These are phyloP conservation scores for Hystrix brachyura DNA, from an alignment of 2,113 vertebrate genomes.

Conservation along the genomic window DNA sequence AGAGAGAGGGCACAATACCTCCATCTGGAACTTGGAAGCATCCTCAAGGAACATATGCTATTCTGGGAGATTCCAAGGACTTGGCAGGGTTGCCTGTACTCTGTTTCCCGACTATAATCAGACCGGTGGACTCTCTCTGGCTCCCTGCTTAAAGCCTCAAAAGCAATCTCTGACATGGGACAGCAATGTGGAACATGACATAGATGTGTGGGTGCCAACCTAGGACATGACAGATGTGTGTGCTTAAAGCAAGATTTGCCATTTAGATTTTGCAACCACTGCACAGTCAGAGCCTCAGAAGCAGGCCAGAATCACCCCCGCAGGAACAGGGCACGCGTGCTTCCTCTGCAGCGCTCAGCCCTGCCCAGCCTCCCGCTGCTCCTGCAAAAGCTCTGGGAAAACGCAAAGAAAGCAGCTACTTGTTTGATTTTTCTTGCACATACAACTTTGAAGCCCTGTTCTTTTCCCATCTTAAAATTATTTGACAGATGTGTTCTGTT, in stretches of 20 bases:
- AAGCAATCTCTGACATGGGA: background rate
- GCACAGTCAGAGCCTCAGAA: background rate
- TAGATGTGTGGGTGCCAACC: background rate
- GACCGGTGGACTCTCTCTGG: background rate
- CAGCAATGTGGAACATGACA: background rate
- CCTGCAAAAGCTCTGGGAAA: background rate
- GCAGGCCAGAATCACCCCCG: background rate
- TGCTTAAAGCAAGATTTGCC: background rate
- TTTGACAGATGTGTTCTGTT: background rate
- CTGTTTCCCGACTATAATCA: constrained; percentile 1
- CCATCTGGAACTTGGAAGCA: background rate
- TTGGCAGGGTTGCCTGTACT: background rate
- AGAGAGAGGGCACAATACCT: background rate
- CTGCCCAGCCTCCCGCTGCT: background rate
- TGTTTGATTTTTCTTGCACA: background rate
- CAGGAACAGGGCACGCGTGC: background rate
- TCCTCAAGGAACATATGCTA: constrained; percentile 18
- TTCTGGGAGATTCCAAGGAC: constrained; percentile 10
- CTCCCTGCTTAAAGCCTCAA: background rate
- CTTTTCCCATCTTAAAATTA: background rate
- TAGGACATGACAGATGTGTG: background rate
- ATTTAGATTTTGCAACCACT: background rate
- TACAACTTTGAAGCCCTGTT: background rate
- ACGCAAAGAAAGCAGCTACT: background rate
- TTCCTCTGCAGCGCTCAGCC: background rate